Evolutionary conservation across 23 tunicate species (phyloP).

Genomic region (Trididemnum clinides): DNA sequence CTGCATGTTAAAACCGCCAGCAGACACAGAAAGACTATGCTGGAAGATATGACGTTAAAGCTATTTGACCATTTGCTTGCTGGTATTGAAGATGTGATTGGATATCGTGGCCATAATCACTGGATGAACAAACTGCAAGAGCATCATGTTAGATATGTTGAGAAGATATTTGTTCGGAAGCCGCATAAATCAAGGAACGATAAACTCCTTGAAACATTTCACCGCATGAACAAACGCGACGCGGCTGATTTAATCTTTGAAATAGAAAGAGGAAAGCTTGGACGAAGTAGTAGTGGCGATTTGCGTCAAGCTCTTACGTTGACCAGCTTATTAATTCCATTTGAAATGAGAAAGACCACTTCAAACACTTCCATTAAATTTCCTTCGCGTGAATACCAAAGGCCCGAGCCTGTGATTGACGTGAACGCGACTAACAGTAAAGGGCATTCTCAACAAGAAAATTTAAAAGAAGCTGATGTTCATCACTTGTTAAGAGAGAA

Average conservation of each 20-base stretch:
- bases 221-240: slow-evolving; percentile 75
- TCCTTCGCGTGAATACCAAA: no score
- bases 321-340: slow-evolving; percentile 62
- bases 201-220: slow-evolving; percentile 87
- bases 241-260: slow-evolving; percentile 81
- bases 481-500: slow-evolving; percentile 80
- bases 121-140: slow-evolving; percentile 83
- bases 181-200: slow-evolving; percentile 69
- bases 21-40: slow-evolving; percentile 76
- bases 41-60: slow-evolving; percentile 91
- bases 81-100: slow-evolving; percentile 96
- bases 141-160: slow-evolving; percentile 62
- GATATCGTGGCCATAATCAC: slow-evolving; percentile 96
- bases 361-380: slow-evolving; percentile 63
- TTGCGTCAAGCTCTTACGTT: slow-evolving; percentile 36
- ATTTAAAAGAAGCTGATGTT: slow-evolving; percentile 60
- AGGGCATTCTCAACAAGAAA: no score
- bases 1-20: slow-evolving; percentile 72
- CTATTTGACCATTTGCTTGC: slow-evolving; percentile 95
- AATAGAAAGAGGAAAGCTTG: slow-evolving; percentile 58
- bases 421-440: no score
- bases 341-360: slow-evolving; percentile 62
- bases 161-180: slow-evolving; percentile 66
- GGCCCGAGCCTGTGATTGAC: no score
- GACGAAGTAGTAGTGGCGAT: slow-evolving; percentile 44